These are phyloP conservation scores for Aegithalos caudatus DNA, from an alignment of 2,113 vertebrate genomes.

Conservation along the genomic window DNA sequence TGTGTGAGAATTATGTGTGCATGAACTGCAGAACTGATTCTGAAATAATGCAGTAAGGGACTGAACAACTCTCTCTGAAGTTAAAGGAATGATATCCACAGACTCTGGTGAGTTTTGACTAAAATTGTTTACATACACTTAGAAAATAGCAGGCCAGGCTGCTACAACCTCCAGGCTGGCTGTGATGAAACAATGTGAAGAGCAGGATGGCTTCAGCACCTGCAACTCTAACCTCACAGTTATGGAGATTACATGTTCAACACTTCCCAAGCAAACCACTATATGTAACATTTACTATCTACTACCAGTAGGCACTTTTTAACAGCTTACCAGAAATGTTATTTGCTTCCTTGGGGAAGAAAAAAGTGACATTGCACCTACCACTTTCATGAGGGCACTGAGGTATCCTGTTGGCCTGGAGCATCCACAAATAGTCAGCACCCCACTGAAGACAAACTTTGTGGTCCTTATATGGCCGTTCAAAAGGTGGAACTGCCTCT, in stretches of 20 bases:
- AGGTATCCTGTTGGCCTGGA: constrained; percentile 71
- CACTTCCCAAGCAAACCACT: not conserved
- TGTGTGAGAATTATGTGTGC: not conserved
- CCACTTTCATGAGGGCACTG: constrained; percentile 84
- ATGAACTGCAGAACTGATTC: not conserved
- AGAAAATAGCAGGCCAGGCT: not conserved
- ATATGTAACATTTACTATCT: not conserved
- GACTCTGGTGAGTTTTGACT: not conserved
- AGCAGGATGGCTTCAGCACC: not conserved
- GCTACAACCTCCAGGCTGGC: not conserved
- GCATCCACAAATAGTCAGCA: constrained; percentile 78
- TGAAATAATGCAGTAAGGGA: not conserved
- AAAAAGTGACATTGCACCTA: constrained; percentile 56
- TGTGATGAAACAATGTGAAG: not conserved
- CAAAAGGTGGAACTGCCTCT: constrained; percentile 70
- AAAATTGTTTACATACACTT: not conserved
- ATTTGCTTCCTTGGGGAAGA: not conserved
- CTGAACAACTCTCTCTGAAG: not conserved
- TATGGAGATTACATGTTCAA: not conserved
- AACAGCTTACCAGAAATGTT: not conserved
- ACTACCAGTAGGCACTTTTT: not conserved
- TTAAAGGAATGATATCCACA: not conserved
- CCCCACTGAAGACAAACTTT: constrained; percentile 83
- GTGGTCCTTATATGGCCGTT: constrained; percentile 78
- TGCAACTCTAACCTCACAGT: not conserved